Conservation (phyloP, 2,113 vertebrate species). For the Dermatemys mawii region DNA sequence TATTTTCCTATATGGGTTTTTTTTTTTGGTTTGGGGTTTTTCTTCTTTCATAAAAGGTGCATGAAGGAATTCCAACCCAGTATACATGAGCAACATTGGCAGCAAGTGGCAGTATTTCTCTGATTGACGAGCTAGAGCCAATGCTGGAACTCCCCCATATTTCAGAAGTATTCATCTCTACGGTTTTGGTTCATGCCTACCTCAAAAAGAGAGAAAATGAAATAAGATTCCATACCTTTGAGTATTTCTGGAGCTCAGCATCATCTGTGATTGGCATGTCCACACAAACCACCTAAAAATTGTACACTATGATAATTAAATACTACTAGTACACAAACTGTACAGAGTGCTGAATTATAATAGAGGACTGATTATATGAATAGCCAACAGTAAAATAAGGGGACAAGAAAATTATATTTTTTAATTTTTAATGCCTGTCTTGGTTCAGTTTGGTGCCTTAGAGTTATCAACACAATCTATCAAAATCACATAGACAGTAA, state of each 20-base stretch:
- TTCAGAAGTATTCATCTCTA: not conserved
- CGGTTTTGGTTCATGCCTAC: not conserved
- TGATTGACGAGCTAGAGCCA: not conserved
- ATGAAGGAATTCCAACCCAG: not conserved
- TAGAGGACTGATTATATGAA: not conserved
- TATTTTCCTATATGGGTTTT: not conserved
- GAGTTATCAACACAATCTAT: not conserved
- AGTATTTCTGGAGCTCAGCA: slow-evolving; percentile 91
- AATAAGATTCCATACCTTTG: slow-evolving; percentile 84
- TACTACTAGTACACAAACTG: not conserved
- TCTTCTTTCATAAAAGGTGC: not conserved
- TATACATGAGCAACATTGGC: not conserved
- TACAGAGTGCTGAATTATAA: not conserved
- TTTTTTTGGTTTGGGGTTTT: rapidly evolving
- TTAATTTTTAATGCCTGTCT: not conserved
- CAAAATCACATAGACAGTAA: not conserved
- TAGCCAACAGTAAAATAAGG: not conserved
- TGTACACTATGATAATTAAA: slow-evolving; percentile 3
- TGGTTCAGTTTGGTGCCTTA: not conserved
- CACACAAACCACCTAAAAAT: slow-evolving; percentile 86
- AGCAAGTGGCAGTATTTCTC: not conserved
- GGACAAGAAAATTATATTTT: not conserved
- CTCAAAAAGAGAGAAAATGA: not conserved
- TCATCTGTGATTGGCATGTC: slow-evolving; percentile 90
- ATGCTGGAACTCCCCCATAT: not conserved